Evolutionary conservation across 2,797 vertebrate species (phyloP), one percentile per base, ranked within the genome.

Genomic region (Eremophila alpestris): DNA sequence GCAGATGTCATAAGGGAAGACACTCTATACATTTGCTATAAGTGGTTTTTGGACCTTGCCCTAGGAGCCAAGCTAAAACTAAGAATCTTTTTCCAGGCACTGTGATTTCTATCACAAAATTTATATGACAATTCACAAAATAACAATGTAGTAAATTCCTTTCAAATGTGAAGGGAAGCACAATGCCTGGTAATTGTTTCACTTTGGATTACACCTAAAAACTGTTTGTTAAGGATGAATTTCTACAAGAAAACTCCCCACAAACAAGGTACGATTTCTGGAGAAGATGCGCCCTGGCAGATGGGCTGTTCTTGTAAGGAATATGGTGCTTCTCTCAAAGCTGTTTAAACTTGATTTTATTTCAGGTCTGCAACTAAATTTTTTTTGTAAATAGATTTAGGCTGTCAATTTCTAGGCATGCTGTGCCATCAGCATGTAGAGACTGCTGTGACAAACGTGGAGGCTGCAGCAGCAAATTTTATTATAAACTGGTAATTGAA

Each of bases 401-500:
- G 93, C 96, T 97, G 97, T 98, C 98, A 98, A 97, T 97, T 98
- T 97, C 95, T 95, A 97, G 96, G 97, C 97, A 97, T 77, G 97
- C 97, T 97, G 97, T 96, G 96, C 97, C 97, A 96, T 97, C 97
- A 92, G 96, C 94, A 95, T 97, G 95, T 96, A 97, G 89, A 95
- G 94, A 97, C 97, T 92, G 97, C 98, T 97, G 98, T 97, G 97
- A 97, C 97, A 98, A 98, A 98, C 96, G 80, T 59, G 70, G 96
- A 97, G 96, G 95, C 95, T 97, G 92, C 96, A 96, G 97, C 90
- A 89, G 97, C 97, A 98, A 98, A 98, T 98, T 98, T 97, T 98
- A 98, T 98, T 98, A 98, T 82, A 96, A 97, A 95, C 96, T 97
- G 94, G 98, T 98, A 98, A 98, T 98, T 98, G 97, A 98, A 98